A percentile compares a stretch with the other conserved stretches of the same genome.
These are phyloP conservation scores for Lepidurus arcticus DNA, from an alignment of 1,140 invertebrate genomes.

Conservation along the genomic window DNA sequence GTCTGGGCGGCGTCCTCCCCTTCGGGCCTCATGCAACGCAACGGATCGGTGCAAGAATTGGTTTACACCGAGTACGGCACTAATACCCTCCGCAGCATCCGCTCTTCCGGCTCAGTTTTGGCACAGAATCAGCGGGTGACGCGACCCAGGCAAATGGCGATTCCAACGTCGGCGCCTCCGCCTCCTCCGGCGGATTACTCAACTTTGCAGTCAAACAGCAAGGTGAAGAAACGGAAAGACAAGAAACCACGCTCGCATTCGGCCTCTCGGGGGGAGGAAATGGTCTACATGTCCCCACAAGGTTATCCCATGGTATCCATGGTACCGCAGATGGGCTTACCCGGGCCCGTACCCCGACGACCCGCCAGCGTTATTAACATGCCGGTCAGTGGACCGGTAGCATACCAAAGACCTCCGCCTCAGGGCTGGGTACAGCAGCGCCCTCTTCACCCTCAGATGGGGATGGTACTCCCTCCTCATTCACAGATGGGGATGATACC, in stretches of 20 bases:
- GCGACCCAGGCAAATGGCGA: constrained; percentile 68
- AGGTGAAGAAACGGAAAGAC: constrained; percentile 45
- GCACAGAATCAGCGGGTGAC: constrained; percentile 39
- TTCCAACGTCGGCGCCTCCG: constrained; percentile 69
- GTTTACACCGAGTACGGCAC: constrained; percentile 65
- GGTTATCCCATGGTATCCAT: constrained; percentile 25
- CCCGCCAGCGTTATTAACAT: constrained; percentile 34
- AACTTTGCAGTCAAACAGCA: constrained; percentile 46
- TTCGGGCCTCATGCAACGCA: constrained; percentile 61
- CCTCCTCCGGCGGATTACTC: constrained; percentile 57
- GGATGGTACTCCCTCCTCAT: constrained; percentile 33
- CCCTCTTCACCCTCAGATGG: constrained; percentile 38
- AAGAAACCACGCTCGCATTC: constrained; percentile 45
- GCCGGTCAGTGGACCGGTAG: constrained; percentile 30
- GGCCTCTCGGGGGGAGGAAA: neutral
- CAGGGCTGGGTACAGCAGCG: constrained; percentile 35
- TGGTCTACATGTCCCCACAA: constrained; percentile 17
- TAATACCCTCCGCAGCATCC: constrained; percentile 56
- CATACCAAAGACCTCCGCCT: constrained; percentile 35
- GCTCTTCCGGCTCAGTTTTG: constrained; percentile 54
- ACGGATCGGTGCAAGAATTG: constrained; percentile 44
- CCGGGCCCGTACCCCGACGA: constrained; percentile 28
- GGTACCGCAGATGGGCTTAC: neutral
- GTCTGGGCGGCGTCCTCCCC: constrained; percentile 62
- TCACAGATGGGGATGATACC: constrained; percentile 35